Evolutionary conservation across 2,113 vertebrate species (phyloP), one percentile per base, ranked within the genome.

Genomic region (Apus apus): DNA sequence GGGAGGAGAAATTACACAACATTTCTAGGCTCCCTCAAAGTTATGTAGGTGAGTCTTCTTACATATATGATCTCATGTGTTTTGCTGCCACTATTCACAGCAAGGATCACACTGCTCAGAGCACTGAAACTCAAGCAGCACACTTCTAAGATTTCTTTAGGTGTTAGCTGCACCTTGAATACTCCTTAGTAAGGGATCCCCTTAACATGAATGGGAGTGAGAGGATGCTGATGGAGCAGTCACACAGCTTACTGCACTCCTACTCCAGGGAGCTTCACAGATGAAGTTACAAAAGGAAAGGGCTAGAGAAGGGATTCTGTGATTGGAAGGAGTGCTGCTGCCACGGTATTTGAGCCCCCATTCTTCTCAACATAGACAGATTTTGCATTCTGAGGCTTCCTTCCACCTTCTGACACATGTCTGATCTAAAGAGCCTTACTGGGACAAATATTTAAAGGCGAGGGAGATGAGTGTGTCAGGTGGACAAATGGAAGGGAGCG

Each of bases 61-160:
- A 75, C 9, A 51, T 26, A 25, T 9, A 11, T 32, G 10, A 46
- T 51, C 23, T 92, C 43, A 17, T 1, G 12, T 66, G 6, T 57
- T 85, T 73, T 57, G 17, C 40, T 72, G 54, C 25, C 54, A 45
- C n/a, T 70, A 2, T 38, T 58, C 60, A 50, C 30, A 68, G 30
- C 1, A 3, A 82, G 45, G 32, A 73, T 29, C 0, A 0, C 27
- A 36, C 15, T 76, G 58, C 1, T 51, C 60, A 68, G 22, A 65
- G 50, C 29, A 40, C 0, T 50, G 45, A 66, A 93, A 85, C 58
- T 58, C 74, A 85, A 74, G 48, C 17, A 71, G 77, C 34, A 64
- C 6, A 13, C 15, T 34, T 66, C 3, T 32, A 60, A 68, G 32
- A 56, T 50, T 76, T 68, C 40, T 79, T 68, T n/a, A 57, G 45